Conservation (phyloP, 2,797 vertebrate species). For the Apogon talboti region DNA sequence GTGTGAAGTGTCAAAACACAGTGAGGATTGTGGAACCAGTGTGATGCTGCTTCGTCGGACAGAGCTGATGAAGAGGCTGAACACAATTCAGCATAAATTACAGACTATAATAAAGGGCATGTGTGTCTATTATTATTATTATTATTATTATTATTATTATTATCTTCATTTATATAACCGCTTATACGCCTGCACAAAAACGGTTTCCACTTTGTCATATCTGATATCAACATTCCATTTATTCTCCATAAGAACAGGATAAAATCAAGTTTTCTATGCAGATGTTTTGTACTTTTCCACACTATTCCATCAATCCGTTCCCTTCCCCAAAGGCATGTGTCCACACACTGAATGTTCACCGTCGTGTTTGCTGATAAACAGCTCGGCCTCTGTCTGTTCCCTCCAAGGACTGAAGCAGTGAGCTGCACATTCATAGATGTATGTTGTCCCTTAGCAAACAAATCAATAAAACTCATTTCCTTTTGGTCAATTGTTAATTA, state of each 20-base stretch:
- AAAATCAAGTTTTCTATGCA: not conserved
- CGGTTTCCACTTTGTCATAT: no score
- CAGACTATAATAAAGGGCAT: not conserved
- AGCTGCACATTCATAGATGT: constrained; percentile 55
- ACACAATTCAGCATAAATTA: not conserved
- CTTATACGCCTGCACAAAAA: no score
- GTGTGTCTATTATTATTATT: no score
- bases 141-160: no score
- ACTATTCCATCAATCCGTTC: constrained; percentile 16
- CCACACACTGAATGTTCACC: constrained; percentile 28
- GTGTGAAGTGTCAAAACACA: constrained; percentile 20
- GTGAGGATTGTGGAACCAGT: not conserved
- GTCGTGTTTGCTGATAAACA: constrained; percentile 66
- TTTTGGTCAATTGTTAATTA: constrained; percentile 85
- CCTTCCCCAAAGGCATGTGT: constrained; percentile 13
- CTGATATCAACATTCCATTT: not conserved
- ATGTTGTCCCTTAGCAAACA: constrained; percentile 77
- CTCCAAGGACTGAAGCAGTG: constrained; percentile 46
- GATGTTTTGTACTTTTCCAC: constrained; percentile 10
- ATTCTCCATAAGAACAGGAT: not conserved
- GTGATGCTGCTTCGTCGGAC: constrained; percentile 22
- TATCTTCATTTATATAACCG: no score
- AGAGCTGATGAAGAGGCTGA: constrained; percentile 11
- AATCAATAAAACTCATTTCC: constrained; percentile 85
- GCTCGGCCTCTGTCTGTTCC: constrained; percentile 45